phyloP scores from a whole-genome alignment of 2,888 invertebrate species.

The Galerucella nymphaeae region DNA sequence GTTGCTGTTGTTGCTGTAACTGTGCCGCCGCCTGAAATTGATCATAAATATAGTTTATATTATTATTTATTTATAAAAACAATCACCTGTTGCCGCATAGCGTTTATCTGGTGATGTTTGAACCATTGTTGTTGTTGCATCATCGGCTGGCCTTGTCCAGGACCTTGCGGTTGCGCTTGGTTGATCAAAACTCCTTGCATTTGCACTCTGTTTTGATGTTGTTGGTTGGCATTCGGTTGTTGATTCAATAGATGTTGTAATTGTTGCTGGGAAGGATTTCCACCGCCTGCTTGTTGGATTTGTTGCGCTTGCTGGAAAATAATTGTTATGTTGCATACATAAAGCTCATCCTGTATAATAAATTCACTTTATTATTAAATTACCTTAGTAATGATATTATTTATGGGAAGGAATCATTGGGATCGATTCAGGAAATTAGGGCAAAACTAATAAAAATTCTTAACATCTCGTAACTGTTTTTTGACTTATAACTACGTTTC shows the following conservation, averaged over 20 bases:
- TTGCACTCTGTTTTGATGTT: conserved; percentile 67
- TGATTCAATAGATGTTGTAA: conserved; percentile 67
- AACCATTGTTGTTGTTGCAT: conserved; percentile 66
- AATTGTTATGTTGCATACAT: background rate
- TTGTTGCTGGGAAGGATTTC: conserved; percentile 66
- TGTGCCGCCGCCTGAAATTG: conserved; percentile 63
- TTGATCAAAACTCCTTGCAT: conserved; percentile 65
- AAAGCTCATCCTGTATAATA: no score
- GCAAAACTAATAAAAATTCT: no score
- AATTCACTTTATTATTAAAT: no score
- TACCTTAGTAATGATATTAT: no score
- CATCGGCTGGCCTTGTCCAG: conserved; percentile 54
- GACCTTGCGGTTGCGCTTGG: conserved; percentile 55
- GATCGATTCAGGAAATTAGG: no score
- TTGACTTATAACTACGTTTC: no score
- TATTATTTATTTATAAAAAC: no score
- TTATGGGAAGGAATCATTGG: no score
- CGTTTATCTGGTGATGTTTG: conserved; percentile 64
- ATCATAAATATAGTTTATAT: background rate
- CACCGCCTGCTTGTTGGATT: conserved; percentile 56
- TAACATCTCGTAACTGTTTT: no score
- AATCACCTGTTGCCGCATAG: conserved; percentile 55
- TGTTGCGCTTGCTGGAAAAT: conserved; percentile 56
- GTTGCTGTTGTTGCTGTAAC: conserved; percentile 59
- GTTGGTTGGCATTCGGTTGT: conserved; percentile 66